phyloP scores from a whole-genome alignment of 2,888 invertebrate species.

The Megalurothrips usitatus region DNA sequence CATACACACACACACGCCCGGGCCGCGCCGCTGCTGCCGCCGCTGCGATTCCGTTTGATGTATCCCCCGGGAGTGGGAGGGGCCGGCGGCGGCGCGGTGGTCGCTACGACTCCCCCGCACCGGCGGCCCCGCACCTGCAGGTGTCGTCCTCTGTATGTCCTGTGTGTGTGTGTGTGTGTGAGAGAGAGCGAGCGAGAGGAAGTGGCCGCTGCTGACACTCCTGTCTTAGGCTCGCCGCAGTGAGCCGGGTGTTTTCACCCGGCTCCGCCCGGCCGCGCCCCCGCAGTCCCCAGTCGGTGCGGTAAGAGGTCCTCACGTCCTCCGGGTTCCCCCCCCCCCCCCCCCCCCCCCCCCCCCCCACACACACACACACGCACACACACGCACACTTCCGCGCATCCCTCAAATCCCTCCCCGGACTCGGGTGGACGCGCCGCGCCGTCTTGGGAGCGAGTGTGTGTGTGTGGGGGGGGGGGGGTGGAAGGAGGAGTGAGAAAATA shows the following conservation, averaged over 20 bases:
- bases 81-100: neutral
- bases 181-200: too few species aligned
- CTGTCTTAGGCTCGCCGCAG: too few species aligned
- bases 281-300: too few species aligned
- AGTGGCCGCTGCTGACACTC: too few species aligned
- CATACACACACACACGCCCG: too few species aligned
- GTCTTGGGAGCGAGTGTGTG: neutral
- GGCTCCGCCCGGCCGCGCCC: too few species aligned
- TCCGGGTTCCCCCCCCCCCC: neutral
- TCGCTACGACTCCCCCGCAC: neutral
- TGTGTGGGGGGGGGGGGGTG: neutral
- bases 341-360: neutral
- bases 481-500: neutral
- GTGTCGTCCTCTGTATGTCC: too few species aligned
- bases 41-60: conserved; percentile 20
- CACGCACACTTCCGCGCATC: neutral
- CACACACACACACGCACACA: too few species aligned
- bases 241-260: too few species aligned
- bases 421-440: neutral
- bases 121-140: neutral
- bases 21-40: neutral
- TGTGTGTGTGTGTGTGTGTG: too few species aligned
- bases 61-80: neutral
- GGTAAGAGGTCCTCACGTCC: neutral
- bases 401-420: neutral